Evolutionary conservation across 2,797 vertebrate genomes (phyloP).

Genomic region (Phataginus tetradactyla): DNA sequence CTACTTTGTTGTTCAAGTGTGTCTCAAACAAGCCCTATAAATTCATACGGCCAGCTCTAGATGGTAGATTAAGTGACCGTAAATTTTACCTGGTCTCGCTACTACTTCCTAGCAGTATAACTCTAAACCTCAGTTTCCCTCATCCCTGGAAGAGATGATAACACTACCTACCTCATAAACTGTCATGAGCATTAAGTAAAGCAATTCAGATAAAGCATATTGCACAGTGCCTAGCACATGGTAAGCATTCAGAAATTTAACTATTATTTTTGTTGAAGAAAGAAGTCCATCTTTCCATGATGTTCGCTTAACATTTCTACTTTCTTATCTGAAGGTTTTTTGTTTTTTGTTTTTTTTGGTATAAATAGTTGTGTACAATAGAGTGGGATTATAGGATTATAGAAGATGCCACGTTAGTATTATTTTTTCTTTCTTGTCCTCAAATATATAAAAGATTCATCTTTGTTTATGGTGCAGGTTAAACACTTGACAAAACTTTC

Average conservation of each 20-base stretch:
- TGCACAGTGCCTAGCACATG: not conserved
- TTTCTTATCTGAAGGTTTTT: not conserved
- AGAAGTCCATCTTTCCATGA: not conserved
- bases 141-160: not conserved
- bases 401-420: not conserved
- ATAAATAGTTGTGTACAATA: not conserved
- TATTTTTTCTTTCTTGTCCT: conserved; percentile 16
- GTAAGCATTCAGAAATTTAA: not conserved
- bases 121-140: not conserved
- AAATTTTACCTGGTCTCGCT: not conserved
- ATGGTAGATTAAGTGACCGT: not conserved
- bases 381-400: not conserved
- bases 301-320: not conserved
- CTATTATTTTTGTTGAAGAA: not conserved
- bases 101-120: not conserved
- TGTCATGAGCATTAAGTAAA: not conserved
- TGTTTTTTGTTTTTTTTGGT: not conserved
- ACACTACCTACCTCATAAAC: not conserved
- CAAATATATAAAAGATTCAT: not conserved
- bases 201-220: not conserved
- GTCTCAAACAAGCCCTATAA: not conserved
- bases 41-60: not conserved
- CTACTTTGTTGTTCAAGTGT: not conserved
- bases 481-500: not conserved
- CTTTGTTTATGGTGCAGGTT: not conserved